phyloP scores from a whole-genome alignment of 2,113 vertebrate genomes.

The Nothobranchius kuhntae region DNA sequence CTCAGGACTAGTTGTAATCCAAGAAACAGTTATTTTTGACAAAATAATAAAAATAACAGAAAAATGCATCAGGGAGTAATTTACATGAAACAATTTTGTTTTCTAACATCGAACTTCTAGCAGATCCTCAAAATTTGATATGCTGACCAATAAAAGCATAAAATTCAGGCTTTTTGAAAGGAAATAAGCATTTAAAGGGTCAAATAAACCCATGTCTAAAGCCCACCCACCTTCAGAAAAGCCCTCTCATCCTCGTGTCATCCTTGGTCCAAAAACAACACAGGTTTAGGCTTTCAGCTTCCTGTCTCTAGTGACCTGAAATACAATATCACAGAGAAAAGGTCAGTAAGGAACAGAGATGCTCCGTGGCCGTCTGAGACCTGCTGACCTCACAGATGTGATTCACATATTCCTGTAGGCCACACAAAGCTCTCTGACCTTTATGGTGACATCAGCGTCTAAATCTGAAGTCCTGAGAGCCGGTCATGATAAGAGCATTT shows the following conservation, averaged over 20 bases:
- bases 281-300: conserved; percentile 4
- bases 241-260: background rate
- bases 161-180: background rate
- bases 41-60: too few species aligned
- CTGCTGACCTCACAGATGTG: conserved; percentile 13
- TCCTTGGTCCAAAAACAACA: background rate
- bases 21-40: too few species aligned
- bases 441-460: conserved; percentile 12
- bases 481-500: conserved; percentile 34
- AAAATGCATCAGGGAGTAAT: too few species aligned
- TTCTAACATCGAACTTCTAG: too few species aligned
- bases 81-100: too few species aligned
- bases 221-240: background rate
- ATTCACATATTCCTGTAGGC: conserved; percentile 34
- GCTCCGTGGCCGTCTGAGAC: background rate
- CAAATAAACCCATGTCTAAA: background rate
- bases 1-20: too few species aligned
- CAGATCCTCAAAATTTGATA: too few species aligned
- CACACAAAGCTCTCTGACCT: conserved; percentile 28
- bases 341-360: conserved; percentile 10
- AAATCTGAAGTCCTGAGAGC: background rate
- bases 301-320: background rate
- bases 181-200: background rate
- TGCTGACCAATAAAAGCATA: too few species aligned
- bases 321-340: conserved; percentile 4